Evolutionary conservation across 2,797 vertebrate species (phyloP), one percentile per base, ranked within the genome.

Genomic region (Ctenopoma multispine): DNA sequence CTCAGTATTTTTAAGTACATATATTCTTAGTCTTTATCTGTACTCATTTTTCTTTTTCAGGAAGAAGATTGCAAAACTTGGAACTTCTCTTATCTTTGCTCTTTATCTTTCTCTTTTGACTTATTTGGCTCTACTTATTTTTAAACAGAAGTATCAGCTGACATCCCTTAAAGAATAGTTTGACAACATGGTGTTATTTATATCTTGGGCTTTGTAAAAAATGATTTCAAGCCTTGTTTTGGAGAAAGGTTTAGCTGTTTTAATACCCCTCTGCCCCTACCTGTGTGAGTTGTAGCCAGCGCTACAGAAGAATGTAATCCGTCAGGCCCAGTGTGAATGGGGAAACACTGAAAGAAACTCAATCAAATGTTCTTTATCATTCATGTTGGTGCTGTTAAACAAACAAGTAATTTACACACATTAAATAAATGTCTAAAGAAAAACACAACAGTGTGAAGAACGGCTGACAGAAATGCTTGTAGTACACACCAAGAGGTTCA

Each of bases 221-320:
- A 0, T 5, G 2, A 44, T 72, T 66, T 67, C 5, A 72, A 51
- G 24, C 44, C 20, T 55, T 65, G 43, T 48, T 69, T 60, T 47
- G 29, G 6, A 23, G 60, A 46, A 23, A 18, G 3, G 21, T 38
- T 56, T 3, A 17, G n/a, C 21, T 15, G 27, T 13, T 57, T 65
- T 4, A 27, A 0, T 8, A 43, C 13, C 13, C 56, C 11, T 53
- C 46, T 59, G 2, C 7, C n/a, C 10, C 12, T 24, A 7, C 15
- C 11, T 58, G 18, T 63, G 36, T 74, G 36, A 55, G 29, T 62
- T 57, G 50, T 12, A 46, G 44, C 21, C 18, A 51, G 43, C 53
- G 47, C 14, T n/a, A n/a, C n/a, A n/a, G n/a, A 77, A 81, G 79
- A 90, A 90, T 85, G 82, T 83, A 24, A 76, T 68, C 69, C 55